phyloP scores from a whole-genome alignment of 2,888 invertebrate species.

The Icerya purchasi region DNA sequence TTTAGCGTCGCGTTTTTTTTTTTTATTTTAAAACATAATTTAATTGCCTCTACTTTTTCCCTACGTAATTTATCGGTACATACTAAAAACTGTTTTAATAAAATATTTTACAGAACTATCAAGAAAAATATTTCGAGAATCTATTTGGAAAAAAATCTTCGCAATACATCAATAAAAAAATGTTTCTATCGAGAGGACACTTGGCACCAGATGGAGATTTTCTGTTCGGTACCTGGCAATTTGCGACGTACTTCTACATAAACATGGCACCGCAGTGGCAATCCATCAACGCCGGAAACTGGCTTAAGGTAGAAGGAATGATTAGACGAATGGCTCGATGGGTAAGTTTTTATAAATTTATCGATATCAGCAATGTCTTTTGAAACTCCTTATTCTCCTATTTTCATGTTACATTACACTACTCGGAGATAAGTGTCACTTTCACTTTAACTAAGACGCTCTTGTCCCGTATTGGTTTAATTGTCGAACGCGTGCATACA shows the following conservation, averaged over 20 bases:
- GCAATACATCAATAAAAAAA: constrained; percentile 1
- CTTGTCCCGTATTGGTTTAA: no score
- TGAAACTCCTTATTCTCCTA: no score
- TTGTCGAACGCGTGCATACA: no score
- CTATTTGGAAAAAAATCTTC: no score
- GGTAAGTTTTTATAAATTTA: constrained; percentile 16
- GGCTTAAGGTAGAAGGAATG: constrained; percentile 28
- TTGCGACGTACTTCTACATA: constrained; percentile 30
- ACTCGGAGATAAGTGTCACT: no score
- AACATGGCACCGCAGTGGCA: constrained; percentile 33
- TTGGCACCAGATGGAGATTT: constrained; percentile 32
- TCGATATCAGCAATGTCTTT: no score
- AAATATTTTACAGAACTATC: constrained; percentile 7
- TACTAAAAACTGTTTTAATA: background rate
- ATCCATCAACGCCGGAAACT: constrained; percentile 30
- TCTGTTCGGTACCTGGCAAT: constrained; percentile 28
- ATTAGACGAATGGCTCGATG: constrained; percentile 25
- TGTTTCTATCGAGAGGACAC: constrained; percentile 29
- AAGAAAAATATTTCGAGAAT: constrained; percentile 8
- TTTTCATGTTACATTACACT: no score
- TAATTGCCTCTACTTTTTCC: background rate
- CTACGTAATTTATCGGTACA: background rate
- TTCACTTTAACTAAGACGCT: no score
- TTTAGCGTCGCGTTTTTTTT: background rate
- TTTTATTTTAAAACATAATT: background rate